A percentile compares a stretch with the other conserved stretches of the same genome.
Conservation (phyloP, 2,888 invertebrate genomes). For the Herminia tarsipennalis region DNA sequence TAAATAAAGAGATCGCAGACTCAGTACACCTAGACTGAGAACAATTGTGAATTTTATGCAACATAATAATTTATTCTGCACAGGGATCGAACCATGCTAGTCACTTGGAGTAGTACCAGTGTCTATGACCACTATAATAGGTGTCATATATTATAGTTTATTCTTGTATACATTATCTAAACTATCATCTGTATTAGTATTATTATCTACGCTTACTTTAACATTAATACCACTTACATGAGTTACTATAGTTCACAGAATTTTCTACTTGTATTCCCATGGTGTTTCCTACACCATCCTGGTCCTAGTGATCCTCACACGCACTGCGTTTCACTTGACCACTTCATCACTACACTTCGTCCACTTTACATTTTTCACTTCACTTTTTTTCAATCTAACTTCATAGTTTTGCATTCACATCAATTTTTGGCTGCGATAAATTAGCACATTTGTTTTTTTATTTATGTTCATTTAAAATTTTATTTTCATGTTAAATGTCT, state of each 20-base stretch:
- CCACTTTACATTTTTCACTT: constrained; percentile 26
- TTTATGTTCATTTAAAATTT: no score
- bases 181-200: neutral
- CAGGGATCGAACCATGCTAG: no score
- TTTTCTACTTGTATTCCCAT: constrained; percentile 83
- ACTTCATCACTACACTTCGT: constrained; percentile 40
- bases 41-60: no score
- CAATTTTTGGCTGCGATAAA: constrained; percentile 26
- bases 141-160: no score
- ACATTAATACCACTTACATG: constrained; percentile 78
- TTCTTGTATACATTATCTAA: no score
- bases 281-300: constrained; percentile 57
- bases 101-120: no score
- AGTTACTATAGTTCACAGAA: constrained; percentile 75
- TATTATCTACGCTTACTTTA: constrained; percentile 7
- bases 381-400: constrained; percentile 10
- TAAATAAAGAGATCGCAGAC: no score
- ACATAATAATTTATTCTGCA: no score
- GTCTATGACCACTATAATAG: no score
- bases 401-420: constrained; percentile 43
- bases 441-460: neutral
- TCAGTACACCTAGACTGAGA: no score
- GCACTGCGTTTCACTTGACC: constrained; percentile 36
- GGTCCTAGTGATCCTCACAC: constrained; percentile 21
- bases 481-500: no score